Conservation (phyloP, 2,797 vertebrate species). For the Poeciliopsis turneri region DNA sequence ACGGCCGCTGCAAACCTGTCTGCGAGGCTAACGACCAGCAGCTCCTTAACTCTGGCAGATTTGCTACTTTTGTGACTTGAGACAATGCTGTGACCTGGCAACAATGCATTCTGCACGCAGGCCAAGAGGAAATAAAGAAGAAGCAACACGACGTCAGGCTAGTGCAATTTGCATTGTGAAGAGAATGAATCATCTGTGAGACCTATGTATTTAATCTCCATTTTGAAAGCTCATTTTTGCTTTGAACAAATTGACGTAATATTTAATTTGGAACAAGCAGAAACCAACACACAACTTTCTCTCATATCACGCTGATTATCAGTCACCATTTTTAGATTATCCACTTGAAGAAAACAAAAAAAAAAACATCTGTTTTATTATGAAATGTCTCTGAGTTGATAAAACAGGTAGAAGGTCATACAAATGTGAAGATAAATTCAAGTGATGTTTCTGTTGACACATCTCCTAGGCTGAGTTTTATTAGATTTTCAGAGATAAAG, state of each 20-base stretch:
- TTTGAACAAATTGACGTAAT: neutral
- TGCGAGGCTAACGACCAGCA: neutral
- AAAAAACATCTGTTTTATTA: neutral
- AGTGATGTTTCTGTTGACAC: neutral
- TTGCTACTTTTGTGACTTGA: neutral
- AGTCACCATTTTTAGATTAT: neutral
- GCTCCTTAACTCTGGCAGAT: neutral
- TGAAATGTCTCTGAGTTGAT: neutral
- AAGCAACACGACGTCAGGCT: neutral
- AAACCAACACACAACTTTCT: neutral
- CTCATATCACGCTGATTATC: neutral
- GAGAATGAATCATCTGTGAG: neutral
- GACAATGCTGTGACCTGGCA: neutral
- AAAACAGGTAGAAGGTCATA: constrained; percentile 12
- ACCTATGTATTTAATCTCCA: neutral
- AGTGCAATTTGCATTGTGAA: neutral
- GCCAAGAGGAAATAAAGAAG: neutral
- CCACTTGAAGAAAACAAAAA: neutral
- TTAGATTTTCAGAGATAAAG: constrained; percentile 36
- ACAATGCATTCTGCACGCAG: neutral
- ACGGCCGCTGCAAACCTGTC: neutral
- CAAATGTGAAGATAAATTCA: constrained; percentile 10
- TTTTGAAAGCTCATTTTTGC: neutral
- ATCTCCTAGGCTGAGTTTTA: neutral
- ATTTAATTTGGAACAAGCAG: neutral